phyloP scores from a whole-genome alignment of 2,888 invertebrate species.

The Hybos culiciformis region DNA sequence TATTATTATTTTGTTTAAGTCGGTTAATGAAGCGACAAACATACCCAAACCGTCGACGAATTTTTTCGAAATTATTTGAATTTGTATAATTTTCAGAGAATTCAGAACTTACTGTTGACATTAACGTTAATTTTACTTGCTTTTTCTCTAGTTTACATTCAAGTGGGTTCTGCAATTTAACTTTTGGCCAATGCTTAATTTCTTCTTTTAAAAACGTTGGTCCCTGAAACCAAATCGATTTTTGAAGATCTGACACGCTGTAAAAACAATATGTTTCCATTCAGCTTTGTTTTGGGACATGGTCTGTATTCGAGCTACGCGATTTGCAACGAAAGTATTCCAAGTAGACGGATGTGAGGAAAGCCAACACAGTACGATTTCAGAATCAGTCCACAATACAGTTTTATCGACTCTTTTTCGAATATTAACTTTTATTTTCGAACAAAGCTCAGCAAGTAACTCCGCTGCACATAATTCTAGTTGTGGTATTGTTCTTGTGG shows the following conservation, averaged over 20 bases:
- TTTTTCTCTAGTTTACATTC: too few species aligned
- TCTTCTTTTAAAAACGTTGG: conserved; percentile 1
- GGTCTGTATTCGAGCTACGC: neutral
- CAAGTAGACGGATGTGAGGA: conserved; percentile 6
- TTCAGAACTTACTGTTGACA: too few species aligned
- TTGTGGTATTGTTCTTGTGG: conserved; percentile 4
- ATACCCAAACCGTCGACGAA: too few species aligned
- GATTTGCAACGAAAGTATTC: conserved; percentile 13
- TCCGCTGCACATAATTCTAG: conserved; percentile 7
- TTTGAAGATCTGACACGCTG: neutral
- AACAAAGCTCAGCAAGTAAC: neutral
- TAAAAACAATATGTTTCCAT: conserved; percentile 20
- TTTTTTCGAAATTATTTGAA: too few species aligned
- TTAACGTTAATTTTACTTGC: too few species aligned
- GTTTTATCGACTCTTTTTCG: neutral
- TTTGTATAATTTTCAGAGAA: too few species aligned
- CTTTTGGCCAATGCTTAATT: neutral
- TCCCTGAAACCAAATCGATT: conserved; percentile 3
- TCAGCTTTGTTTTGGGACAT: neutral
- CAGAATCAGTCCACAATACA: neutral
- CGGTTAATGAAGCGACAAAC: too few species aligned
- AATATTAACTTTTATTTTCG: neutral
- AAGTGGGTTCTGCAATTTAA: too few species aligned
- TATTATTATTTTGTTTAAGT: too few species aligned
- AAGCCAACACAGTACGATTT: conserved; percentile 13